Evolutionary conservation across 23 tunicate species (phyloP), one percentile per base, ranked within the genome.

Genomic region (Oikopleura vanhoeffeni): DNA sequence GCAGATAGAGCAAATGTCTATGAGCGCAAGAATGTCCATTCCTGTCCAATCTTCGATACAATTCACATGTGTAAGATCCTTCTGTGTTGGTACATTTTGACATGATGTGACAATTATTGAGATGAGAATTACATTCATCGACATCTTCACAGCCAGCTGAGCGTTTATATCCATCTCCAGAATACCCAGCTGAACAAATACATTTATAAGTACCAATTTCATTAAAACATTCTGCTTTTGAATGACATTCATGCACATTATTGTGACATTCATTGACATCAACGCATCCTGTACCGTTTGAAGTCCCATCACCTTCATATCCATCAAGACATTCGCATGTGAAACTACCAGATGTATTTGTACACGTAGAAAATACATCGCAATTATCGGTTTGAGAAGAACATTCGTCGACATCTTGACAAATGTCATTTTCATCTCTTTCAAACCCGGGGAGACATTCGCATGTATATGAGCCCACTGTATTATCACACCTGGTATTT

Each of bases 351-450:
- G 38, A 38, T 38, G 34, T 32, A 30, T 71, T 71, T 24, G 27
- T 18, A 32, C 79, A 71, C 27, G 32, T 32, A 30, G 34, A 13
- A 2, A 71, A 2, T 13, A 38, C 27, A 38, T 71, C 36, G 79
- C 79, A 71, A 71, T 13, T 18, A 32, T 71, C 34, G 35, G 38
- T 4, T 71, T 71, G 79, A 38, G 4, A 2, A 2, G 79, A 71
- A 38, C 79, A 71, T 71, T 71, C 79, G 38, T 71, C 79, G 35
- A 71, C 79, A 30, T 71, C 79, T 18, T 71, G 3, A 71, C 79
- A 71, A 2, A 18, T 30, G 27, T 32, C 79, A 38, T 13, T 3
- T 13, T 4, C 79, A 32, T 32, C 35, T 28, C 34, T 4, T 33
- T 4, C 35, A 71, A 24, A 71, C 34, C 79, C 79, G 4, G 79